Conservation (phyloP, 2,113 vertebrate species). For the Halichoeres trimaculatus region DNA sequence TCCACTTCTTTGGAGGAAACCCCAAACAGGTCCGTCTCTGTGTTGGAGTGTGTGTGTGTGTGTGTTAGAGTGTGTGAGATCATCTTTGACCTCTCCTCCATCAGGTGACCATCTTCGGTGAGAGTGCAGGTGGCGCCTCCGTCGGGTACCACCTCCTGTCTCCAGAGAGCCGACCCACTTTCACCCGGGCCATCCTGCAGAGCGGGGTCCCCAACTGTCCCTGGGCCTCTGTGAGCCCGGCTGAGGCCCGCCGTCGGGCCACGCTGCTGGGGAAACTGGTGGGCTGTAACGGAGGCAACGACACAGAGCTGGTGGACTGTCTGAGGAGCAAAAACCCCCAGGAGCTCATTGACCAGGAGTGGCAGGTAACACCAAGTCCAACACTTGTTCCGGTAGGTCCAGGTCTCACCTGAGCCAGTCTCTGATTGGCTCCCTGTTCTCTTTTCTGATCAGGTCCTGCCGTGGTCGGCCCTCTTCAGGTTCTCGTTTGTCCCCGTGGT, state of each 20-base stretch:
- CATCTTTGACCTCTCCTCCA: not conserved
- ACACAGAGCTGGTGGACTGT: slow-evolving; percentile 88
- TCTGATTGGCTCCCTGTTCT: not conserved
- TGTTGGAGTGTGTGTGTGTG: no score
- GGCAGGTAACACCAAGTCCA: slow-evolving; percentile 68
- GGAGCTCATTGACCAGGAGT: slow-evolving; percentile 89
- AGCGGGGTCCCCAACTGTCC: slow-evolving; percentile 91
- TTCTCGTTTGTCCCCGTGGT: slow-evolving; percentile 93
- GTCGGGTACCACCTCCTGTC: slow-evolving; percentile 90
- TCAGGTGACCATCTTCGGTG: slow-evolving; percentile 91
- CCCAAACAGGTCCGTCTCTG: slow-evolving; percentile 76
- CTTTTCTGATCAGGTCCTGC: slow-evolving; percentile 67
- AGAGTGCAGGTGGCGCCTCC: slow-evolving; percentile 91
- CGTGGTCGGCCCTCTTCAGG: slow-evolving; percentile 85
- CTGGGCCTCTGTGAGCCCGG: slow-evolving; percentile 87
- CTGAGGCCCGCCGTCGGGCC: slow-evolving; percentile 88
- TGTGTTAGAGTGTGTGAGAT: not conserved
- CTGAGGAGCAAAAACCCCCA: slow-evolving; percentile 83
- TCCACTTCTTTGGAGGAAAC: slow-evolving; percentile 89
- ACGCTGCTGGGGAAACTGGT: slow-evolving; percentile 83
- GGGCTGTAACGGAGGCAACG: slow-evolving; percentile 86
- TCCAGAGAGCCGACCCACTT: slow-evolving; percentile 85
- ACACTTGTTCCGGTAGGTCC: no score
- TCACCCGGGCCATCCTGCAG: slow-evolving; percentile 89
- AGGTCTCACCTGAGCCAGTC: not conserved